These are phyloP conservation scores for Sminthurides aquaticus DNA, from an alignment of 2,888 invertebrate species.

Conservation along the genomic window DNA sequence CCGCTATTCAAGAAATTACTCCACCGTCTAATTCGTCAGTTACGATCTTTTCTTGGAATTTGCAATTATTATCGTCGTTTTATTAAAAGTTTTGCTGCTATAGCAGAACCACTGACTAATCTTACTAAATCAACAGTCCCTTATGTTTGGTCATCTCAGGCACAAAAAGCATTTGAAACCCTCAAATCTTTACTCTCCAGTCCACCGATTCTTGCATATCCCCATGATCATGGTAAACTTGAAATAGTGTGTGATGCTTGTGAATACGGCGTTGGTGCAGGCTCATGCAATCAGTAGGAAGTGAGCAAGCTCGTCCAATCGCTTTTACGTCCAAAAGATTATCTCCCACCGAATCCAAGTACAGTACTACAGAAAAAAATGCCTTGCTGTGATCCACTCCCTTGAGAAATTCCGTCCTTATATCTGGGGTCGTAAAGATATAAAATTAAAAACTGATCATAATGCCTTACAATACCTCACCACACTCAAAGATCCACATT, in stretches of 20 bases:
- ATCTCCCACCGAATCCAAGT: slow-evolving; percentile 45
- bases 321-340: slow-evolving; percentile 32
- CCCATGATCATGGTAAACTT: background rate
- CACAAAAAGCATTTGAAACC: slow-evolving; percentile 11
- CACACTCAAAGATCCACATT: slow-evolving; percentile 46
- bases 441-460: slow-evolving; percentile 48
- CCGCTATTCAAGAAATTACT: slow-evolving; percentile 13
- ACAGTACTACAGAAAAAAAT: slow-evolving; percentile 47
- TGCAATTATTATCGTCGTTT: slow-evolving; percentile 32
- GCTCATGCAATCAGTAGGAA: slow-evolving; percentile 32
- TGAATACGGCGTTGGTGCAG: slow-evolving; percentile 40
- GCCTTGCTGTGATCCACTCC: slow-evolving; percentile 45
- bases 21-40: slow-evolving; percentile 12
- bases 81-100: slow-evolving; percentile 8
- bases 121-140: background rate
- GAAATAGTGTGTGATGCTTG: slow-evolving; percentile 34
- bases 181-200: slow-evolving; percentile 4
- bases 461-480: slow-evolving; percentile 49
- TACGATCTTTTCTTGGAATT: slow-evolving; percentile 15
- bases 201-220: slow-evolving; percentile 3
- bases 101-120: slow-evolving; percentile 13
- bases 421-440: slow-evolving; percentile 44
- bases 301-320: slow-evolving; percentile 22
- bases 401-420: slow-evolving; percentile 47
- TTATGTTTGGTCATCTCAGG: slow-evolving; percentile 13